Base-by-base conservation (phyloP, 2,797 vertebrate genomes). In the Vireo griseus region DNA sequence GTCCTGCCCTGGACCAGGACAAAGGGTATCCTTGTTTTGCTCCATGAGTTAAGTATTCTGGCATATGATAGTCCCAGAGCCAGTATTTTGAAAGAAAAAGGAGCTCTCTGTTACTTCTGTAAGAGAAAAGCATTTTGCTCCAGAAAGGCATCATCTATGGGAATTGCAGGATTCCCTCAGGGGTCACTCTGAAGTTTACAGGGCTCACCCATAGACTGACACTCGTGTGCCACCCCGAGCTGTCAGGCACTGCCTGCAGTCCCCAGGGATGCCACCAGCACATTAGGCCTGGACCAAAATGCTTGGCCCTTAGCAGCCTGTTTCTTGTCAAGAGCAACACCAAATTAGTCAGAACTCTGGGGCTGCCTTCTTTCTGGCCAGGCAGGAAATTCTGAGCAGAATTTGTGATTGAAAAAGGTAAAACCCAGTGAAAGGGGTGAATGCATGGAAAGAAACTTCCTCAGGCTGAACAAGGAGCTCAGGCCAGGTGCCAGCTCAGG, bases 151-250 rank as follows among this genome's bases (percentile, higher is more conserved):
- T 45, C 28, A 31, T 52, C 31, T 47, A 7, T 79, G 54, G 0
- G 2, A 62, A 29, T 9, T 39, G 31, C 28, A 80, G 62, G 63
- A 85, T 42, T 13, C 11, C 57, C 45, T 45, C 28, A 29, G 26
- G 7, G 15, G 18, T 74, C 15, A 42, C 50, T 54, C 42, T 13
- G 17, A 40, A 91, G 17, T 26, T 72, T 77, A 48, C 16, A 40
- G 39, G 35, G 35, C 21, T 26, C 44, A 45, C 8, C 22, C 5
- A 1, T 1, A 24, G n/a, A 47, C 26, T 11, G 50, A 33, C 31
- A 22, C 2, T 3, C 0, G 0, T 20, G 42, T 45, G 58, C 31
- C 42, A 52, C 3, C 16, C 22, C 1, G 0, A 10, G 26, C 40
- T 71, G 21, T 11, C 55, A 26, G 51, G 18, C 67, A 35, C 42